Conservation (phyloP, 2,888 invertebrate species). For the Lasioglossum lativentre region DNA sequence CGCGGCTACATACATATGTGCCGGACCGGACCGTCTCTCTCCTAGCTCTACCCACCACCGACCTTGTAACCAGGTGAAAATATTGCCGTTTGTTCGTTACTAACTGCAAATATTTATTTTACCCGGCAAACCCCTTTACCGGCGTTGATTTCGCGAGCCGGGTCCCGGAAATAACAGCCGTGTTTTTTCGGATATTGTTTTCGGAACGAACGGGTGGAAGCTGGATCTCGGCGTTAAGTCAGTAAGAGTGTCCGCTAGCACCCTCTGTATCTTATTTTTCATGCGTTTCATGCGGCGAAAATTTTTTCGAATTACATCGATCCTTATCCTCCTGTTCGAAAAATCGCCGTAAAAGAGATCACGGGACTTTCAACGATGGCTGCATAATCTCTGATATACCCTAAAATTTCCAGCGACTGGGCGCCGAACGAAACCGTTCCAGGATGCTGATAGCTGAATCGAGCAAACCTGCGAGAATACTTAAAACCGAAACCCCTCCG, state of each 20-base stretch:
- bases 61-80: conserved; percentile 50
- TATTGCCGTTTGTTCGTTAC: conserved; percentile 35
- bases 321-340: no score
- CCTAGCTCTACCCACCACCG: conserved; percentile 18
- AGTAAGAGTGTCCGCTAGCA: neutral
- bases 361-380: no score
- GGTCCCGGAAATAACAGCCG: neutral
- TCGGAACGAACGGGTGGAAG: neutral
- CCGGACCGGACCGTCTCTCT: neutral
- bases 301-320: no score
- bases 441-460: neutral
- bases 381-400: no score
- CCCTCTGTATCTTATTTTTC: neutral
- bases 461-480: neutral
- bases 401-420: neutral
- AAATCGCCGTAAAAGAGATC: no score
- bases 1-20: conserved; percentile 40
- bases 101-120: conserved; percentile 26
- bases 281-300: neutral
- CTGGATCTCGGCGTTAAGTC: neutral
- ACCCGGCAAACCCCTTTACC: neutral
- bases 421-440: neutral
- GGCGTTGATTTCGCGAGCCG: conserved; percentile 10
- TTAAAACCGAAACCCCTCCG: neutral
- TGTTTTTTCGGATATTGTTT: conserved; percentile 10